A percentile compares a stretch with the other conserved stretches of the same genome.
Conservation (phyloP, 1,140 invertebrate species). For the Mactra quadrangularis region DNA sequence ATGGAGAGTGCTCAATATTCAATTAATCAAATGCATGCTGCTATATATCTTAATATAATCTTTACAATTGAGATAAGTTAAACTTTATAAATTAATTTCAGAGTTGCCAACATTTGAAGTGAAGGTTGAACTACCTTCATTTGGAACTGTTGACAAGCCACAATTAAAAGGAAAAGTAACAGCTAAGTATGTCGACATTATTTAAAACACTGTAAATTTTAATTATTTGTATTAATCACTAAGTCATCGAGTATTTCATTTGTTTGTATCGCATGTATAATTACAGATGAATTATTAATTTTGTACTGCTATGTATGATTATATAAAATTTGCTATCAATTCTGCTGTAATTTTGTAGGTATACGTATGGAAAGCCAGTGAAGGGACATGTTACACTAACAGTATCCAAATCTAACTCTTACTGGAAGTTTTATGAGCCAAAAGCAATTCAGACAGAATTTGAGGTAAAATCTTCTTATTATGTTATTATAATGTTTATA, state of each 20-base stretch:
- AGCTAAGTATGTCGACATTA: slow-evolving; percentile 39
- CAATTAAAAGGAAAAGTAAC: slow-evolving; percentile 48
- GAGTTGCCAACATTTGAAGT: slow-evolving; percentile 53
- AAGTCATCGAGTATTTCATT: background rate
- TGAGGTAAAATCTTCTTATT: slow-evolving; percentile 44
- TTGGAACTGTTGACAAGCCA: slow-evolving; percentile 38
- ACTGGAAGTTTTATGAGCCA: slow-evolving; percentile 31
- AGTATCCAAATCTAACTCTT: slow-evolving; percentile 1
- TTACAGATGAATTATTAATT: background rate
- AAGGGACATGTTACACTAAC: slow-evolving; percentile 33
- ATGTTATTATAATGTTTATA: too few relatives aligned
- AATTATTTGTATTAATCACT: background rate
- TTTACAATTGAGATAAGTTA: too few relatives aligned
- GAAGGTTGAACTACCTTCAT: slow-evolving; percentile 22
- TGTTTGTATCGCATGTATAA: background rate
- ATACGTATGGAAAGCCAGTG: slow-evolving; percentile 56
- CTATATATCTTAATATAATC: too few relatives aligned
- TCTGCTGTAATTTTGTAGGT: slow-evolving; percentile 30
- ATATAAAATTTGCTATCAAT: too few relatives aligned
- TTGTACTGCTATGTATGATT: too few relatives aligned
- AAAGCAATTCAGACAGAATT: slow-evolving; percentile 48
- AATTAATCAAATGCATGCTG: too few relatives aligned
- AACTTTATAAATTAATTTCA: slow-evolving; percentile 4
- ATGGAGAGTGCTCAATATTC: too few relatives aligned
- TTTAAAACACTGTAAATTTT: slow-evolving; percentile 6